phyloP scores from a whole-genome alignment of 2,888 invertebrate genomes.

The Thymelicus acteon region DNA sequence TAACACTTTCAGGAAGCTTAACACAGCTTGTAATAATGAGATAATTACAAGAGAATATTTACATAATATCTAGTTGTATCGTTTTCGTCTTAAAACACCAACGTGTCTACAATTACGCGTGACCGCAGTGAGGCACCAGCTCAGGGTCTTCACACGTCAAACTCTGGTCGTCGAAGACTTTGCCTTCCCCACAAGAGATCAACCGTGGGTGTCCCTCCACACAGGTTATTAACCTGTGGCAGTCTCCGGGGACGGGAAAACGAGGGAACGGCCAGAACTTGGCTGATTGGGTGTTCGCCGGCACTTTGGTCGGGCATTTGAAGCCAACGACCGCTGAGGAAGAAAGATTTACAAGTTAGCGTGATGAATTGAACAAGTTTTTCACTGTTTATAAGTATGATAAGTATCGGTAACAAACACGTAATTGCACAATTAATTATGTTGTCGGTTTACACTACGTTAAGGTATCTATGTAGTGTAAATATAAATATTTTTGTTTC shows the following conservation, averaged over 20 bases:
- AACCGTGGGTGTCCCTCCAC: slow-evolving; percentile 95
- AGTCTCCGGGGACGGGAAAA: slow-evolving; percentile 94
- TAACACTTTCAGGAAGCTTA: too few species aligned
- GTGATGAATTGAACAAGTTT: slow-evolving; percentile 15
- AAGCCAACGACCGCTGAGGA: slow-evolving; percentile 93
- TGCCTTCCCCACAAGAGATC: slow-evolving; percentile 94
- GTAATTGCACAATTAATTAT: not conserved
- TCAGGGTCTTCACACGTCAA: slow-evolving; percentile 94
- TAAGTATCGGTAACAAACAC: not conserved
- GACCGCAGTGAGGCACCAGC: slow-evolving; percentile 79
- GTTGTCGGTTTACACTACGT: not conserved
- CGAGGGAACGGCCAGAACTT: slow-evolving; percentile 97
- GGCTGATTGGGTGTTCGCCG: slow-evolving; percentile 91
- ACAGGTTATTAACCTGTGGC: slow-evolving; percentile 94
- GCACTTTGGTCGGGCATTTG: slow-evolving; percentile 94
- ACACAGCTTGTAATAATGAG: too few species aligned
- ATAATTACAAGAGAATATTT: too few species aligned
- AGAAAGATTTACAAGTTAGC: slow-evolving; percentile 37
- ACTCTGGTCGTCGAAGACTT: slow-evolving; percentile 93
- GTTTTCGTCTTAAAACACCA: slow-evolving; percentile 65
- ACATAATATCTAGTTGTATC: slow-evolving; percentile 24
- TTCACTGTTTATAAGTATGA: slow-evolving; percentile 7
- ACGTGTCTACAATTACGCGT: slow-evolving; percentile 56
- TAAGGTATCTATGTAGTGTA: not conserved
- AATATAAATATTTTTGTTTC: too few species aligned